These are phyloP conservation scores for Crocodylus rhombifer DNA, from an alignment of 2,797 vertebrate genomes.

Conservation along the genomic window DNA sequence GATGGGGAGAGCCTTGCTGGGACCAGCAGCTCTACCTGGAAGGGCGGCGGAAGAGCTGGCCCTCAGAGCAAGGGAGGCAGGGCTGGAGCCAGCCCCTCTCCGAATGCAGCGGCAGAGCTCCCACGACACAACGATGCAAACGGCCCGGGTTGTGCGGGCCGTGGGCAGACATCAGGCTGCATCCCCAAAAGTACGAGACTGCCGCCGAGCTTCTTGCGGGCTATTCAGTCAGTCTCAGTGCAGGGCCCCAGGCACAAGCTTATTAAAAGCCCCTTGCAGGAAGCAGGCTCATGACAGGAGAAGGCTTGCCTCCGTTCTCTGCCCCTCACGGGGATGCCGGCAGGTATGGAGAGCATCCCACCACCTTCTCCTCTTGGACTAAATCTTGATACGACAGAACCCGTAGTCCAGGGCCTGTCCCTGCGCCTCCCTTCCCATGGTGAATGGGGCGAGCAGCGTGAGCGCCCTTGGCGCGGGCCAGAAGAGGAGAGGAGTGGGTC, in stretches of 20 bases:
- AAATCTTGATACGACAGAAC: background rate
- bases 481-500: background rate
- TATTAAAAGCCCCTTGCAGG: background rate
- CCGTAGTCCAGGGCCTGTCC: background rate
- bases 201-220: background rate
- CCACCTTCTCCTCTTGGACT: background rate
- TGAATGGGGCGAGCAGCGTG: background rate
- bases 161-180: background rate
- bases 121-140: background rate
- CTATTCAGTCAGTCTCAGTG: slow-evolving; percentile 13
- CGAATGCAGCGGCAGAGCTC: background rate
- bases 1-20: background rate
- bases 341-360: background rate
- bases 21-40: background rate
- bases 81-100: background rate
- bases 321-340: background rate
- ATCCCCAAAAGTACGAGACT: background rate
- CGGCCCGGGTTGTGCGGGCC: background rate
- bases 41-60: background rate
- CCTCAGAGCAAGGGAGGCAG: too few species aligned
- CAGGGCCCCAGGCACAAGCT: slow-evolving; percentile 15
- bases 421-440: background rate
- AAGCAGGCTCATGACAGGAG: background rate
- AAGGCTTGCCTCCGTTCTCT: background rate
- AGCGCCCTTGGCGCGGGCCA: background rate